These are phyloP conservation scores for Neoitamus cyanurus DNA, from an alignment of 2,888 invertebrate genomes.

Conservation along the genomic window DNA sequence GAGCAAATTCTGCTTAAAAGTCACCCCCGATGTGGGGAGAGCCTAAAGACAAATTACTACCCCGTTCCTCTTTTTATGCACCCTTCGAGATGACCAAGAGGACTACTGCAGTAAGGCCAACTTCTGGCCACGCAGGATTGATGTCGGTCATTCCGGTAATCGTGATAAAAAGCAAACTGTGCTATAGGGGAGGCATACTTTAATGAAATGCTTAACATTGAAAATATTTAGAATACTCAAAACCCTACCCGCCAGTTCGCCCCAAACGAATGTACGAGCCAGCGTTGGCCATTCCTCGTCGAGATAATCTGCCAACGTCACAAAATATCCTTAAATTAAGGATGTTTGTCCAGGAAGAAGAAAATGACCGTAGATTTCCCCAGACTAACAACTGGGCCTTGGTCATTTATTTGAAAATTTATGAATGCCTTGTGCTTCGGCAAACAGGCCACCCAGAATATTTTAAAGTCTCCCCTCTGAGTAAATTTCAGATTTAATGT, in stretches of 20 bases:
- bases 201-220: slow-evolving; percentile 47
- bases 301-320: slow-evolving; percentile 31
- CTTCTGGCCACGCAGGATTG: slow-evolving; percentile 38
- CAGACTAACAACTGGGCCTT: slow-evolving; percentile 49
- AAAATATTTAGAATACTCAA: slow-evolving; percentile 45
- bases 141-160: slow-evolving; percentile 45
- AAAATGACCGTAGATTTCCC: slow-evolving; percentile 38
- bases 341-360: slow-evolving; percentile 38
- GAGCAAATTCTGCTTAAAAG: not conserved
- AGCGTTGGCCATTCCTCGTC: not conserved
- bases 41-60: slow-evolving; percentile 43
- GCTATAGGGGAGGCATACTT: slow-evolving; percentile 33
- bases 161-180: slow-evolving; percentile 37
- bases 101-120: not conserved
- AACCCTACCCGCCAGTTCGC: not conserved
- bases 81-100: slow-evolving; percentile 3
- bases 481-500: slow-evolving; percentile 42
- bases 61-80: slow-evolving; percentile 30
- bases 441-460: slow-evolving; percentile 30
- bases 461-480: slow-evolving; percentile 48
- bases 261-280: not conserved
- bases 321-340: slow-evolving; percentile 41
- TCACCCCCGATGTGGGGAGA: slow-evolving; percentile 31
- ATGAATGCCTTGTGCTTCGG: slow-evolving; percentile 61
- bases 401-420: slow-evolving; percentile 65